Evolutionary conservation across 2,888 invertebrate species (phyloP), one percentile per base, ranked within the genome.

Genomic region (Drosophila multiciliata): DNA sequence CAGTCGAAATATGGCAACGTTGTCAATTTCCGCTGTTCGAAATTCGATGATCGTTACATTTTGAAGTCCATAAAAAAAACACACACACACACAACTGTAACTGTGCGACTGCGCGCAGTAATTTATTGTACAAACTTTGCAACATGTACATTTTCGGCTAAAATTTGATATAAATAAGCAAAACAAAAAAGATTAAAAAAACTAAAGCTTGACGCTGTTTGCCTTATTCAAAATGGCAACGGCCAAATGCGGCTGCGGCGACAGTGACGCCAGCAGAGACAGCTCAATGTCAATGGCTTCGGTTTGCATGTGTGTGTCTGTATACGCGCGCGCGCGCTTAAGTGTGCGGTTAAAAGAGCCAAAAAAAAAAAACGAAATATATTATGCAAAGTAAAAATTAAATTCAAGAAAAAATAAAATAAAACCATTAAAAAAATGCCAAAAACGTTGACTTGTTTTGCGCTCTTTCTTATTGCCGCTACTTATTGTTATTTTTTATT

Each of bases 221-320:
- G 50, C 50, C 26, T 74, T 58, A 64, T 83, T 83, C 66, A 70
- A 83, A 88, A 86, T 73, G 83, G 83, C 89, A 83, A 83, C 75
- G 75, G 64, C 87, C 87, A 88, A 86, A 88, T 77, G 82, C 63
- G 86, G 77, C 82, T 68, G 62, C 80, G 49, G n/a, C 60, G 45
- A 49, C 63, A 61, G 15, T 68, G 66, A 61, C 54, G 78, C 20
- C 49, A 54, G 64, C 82, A 62, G 72, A 61, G 83, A 77, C 83
- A 86, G 89, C 84, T 84, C 84, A 84, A 84, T 84, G 84, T 84
- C 84, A 84, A 89, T 84, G 89, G 87, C 83, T 79, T 76, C 12
- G 58, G 53, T 29, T 50, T 64, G 32, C 40, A 12, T 29, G n/a
- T 62, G 54, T 58, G 20, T 35, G 58, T 9, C 42, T 33, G 33